Evolutionary conservation across 2,888 invertebrate species (phyloP), one percentile per base, ranked within the genome.

Genomic region (Helleia helle): DNA sequence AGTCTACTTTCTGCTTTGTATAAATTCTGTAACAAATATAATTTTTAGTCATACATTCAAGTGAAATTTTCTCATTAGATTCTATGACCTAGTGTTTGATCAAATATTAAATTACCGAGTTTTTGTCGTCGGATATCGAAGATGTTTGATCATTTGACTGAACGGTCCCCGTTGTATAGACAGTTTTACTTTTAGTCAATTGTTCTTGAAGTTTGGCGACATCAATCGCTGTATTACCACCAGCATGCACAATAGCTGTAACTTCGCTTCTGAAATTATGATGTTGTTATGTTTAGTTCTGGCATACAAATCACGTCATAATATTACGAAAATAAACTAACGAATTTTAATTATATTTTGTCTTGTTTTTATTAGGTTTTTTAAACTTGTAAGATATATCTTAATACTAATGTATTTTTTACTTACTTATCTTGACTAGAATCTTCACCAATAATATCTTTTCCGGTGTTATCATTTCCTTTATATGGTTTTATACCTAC

Each of bases 1-100:
- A 89, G 73, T 53, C 90, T 88, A 61, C 91, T 92, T 56, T 93
- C 91, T 31, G 91, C 90, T 77, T 87, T 89, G 58, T 92, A 92
- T 18, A 91, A 66, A 45, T 88, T 88, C 92, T 93, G 84, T 53
- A 88, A 22, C 6, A 22, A 22, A 5, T 2, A 22, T 18, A 4
- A 3, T 5, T 18, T 18, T 18, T 18, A n/a, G n/a, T n/a, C n/a
- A n/a, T n/a, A n/a, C n/a, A n/a, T n/a, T n/a, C n/a, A n/a, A n/a
- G n/a, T n/a, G n/a, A n/a, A n/a, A n/a, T n/a, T n/a, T n/a, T n/a
- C n/a, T n/a, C n/a, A 22, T 5, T 31, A 27, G 9, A 18, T 25
- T 8, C 1, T 7, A 1, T 24, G 25, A 18, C 13, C 1, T 6
- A 15, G 25, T 40, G 22, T 11, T 17, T 1, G 27, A 7, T 7